These are phyloP conservation scores for Scortum barcoo DNA, from an alignment of 2,113 vertebrate species.

Conservation along the genomic window DNA sequence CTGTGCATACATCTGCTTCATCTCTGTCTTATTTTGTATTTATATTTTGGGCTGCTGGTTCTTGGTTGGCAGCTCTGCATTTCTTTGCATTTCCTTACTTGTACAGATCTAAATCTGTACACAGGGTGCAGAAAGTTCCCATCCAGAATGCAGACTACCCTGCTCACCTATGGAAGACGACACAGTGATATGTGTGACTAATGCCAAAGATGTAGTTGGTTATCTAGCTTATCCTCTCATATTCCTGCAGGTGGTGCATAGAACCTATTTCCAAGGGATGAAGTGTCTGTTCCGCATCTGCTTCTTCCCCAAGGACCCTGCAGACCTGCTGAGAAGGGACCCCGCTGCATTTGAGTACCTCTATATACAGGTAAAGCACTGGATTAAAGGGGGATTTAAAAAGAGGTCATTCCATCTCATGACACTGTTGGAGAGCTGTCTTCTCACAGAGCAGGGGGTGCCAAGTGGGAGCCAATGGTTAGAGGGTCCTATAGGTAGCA, in stretches of 20 bases:
- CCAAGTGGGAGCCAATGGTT: neutral
- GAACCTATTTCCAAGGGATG: conserved; percentile 99
- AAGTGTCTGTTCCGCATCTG: conserved; percentile 97
- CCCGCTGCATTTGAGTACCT: conserved; percentile 98
- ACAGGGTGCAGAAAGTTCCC: neutral
- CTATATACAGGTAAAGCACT: conserved; percentile 92
- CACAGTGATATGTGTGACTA: neutral
- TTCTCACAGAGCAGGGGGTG: neutral
- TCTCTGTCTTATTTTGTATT: neutral
- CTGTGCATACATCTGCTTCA: no score
- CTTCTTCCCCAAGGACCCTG: conserved; percentile 98
- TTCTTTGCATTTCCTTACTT: neutral
- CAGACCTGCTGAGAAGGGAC: conserved; percentile 93
- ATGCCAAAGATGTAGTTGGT: conserved; percentile 9
- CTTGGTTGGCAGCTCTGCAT: neutral
- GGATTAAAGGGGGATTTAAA: conserved; percentile 50
- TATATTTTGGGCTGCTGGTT: neutral
- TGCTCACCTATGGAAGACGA: conserved; percentile 2
- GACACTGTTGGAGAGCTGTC: conserved; percentile 21
- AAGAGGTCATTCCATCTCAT: conserved; percentile 30
- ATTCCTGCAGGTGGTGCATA: conserved; percentile 93
- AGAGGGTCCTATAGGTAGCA: neutral
- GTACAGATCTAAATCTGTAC: neutral
- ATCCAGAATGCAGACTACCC: conserved; percentile 9
- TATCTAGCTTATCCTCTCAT: conserved; percentile 31